These are phyloP conservation scores for Odontothrips loti DNA, from an alignment of 2,888 invertebrate genomes.

Conservation along the genomic window DNA sequence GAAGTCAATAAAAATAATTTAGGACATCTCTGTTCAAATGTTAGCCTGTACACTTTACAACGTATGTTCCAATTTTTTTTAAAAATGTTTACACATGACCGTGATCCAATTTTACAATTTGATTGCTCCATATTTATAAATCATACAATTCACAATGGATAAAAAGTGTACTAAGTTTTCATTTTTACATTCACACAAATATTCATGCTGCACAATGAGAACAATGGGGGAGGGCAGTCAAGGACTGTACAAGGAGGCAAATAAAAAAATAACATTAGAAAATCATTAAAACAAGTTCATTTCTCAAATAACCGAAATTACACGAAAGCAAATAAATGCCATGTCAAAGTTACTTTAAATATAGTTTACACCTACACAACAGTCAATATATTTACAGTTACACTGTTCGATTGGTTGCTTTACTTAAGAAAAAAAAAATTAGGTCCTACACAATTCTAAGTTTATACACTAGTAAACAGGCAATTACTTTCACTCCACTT, in stretches of 20 bases:
- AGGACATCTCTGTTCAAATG: constrained; percentile 17
- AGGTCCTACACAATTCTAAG: constrained; percentile 17
- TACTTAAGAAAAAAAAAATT: constrained; percentile 4
- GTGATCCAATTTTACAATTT: constrained; percentile 23
- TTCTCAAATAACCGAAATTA: constrained; percentile 3
- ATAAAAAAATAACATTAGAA: constrained; percentile 22
- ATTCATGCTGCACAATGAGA: constrained; percentile 24
- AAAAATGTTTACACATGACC: constrained; percentile 14
- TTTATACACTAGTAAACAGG: constrained; percentile 20
- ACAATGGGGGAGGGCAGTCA: constrained; percentile 15
- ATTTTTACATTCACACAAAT: constrained; percentile 19
- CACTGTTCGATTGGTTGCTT: not conserved
- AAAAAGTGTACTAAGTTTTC: constrained; percentile 16
- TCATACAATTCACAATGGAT: constrained; percentile 13
- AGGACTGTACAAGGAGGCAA: constrained; percentile 19
- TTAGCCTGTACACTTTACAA: constrained; percentile 25
- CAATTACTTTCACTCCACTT: constrained; percentile 5
- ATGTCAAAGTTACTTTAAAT: constrained; percentile 18
- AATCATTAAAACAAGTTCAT: constrained; percentile 24
- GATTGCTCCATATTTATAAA: constrained; percentile 23
- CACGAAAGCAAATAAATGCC: constrained; percentile 25
- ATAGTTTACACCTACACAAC: constrained; percentile 17
- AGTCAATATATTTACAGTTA: constrained; percentile 21
- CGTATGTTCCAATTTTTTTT: constrained; percentile 4
- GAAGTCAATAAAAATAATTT: constrained; percentile 27